Percentiles rank a stretch among this genome's conserved stretches.
These are phyloP conservation scores for Drosophila stalkeri DNA, from an alignment of 2,888 invertebrate genomes.

Conservation along the genomic window DNA sequence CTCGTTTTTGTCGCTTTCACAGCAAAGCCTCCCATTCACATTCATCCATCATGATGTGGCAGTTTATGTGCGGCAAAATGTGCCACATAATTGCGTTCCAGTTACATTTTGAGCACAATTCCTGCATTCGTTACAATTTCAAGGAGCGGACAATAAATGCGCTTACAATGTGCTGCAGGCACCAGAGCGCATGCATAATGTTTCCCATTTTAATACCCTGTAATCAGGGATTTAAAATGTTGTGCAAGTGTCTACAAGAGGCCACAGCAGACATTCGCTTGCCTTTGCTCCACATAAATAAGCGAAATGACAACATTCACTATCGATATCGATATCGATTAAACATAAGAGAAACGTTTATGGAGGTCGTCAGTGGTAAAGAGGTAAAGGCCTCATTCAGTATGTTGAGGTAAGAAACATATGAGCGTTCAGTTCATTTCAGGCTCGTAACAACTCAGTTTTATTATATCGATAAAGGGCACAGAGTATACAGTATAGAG, in stretches of 20 bases:
- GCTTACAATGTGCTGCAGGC: slow-evolving; percentile 40
- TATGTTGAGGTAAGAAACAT: background rate
- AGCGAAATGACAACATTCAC: background rate
- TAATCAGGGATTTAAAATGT: background rate
- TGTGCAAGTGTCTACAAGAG: background rate
- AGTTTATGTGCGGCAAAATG: slow-evolving; percentile 59
- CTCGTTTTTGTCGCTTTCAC: background rate
- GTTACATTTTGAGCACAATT: slow-evolving; percentile 74
- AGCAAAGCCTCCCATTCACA: slow-evolving; percentile 11
- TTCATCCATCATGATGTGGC: slow-evolving; percentile 47
- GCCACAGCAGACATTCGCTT: background rate
- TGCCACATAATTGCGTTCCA: slow-evolving; percentile 76
- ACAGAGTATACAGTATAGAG: no score
- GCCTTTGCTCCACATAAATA: background rate
- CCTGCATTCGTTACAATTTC: slow-evolving; percentile 31
- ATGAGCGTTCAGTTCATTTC: background rate
- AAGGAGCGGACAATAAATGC: slow-evolving; percentile 44
- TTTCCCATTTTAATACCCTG: slow-evolving; percentile 6
- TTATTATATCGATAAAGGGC: slow-evolving; percentile 1
- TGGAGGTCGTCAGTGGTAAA: background rate
- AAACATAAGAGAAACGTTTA: background rate
- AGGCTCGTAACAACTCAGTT: background rate
- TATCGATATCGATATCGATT: slow-evolving; percentile 10
- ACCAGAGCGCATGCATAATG: slow-evolving; percentile 35
- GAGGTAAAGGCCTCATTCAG: background rate